These are phyloP conservation scores for Nymphalis urticae DNA, from an alignment of 2,888 invertebrate species.

Conservation along the genomic window DNA sequence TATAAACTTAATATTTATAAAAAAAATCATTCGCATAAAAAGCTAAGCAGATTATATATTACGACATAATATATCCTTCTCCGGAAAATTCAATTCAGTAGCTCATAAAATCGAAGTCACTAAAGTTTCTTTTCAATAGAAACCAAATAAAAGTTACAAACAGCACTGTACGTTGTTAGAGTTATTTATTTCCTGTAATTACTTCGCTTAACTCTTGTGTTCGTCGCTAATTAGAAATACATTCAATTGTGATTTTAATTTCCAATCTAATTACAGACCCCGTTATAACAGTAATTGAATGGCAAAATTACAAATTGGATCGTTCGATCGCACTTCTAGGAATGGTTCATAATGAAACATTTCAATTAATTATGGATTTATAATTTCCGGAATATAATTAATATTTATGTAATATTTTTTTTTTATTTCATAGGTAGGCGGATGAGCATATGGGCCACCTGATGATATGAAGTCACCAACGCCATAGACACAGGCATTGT, in stretches of 20 bases:
- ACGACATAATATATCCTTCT: no score
- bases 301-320: slow-evolving; percentile 5
- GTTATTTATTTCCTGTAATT: slow-evolving; percentile 21
- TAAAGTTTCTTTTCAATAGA: not conserved
- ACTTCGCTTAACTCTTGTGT: slow-evolving; percentile 20
- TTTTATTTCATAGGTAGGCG: no score
- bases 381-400: not conserved
- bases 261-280: slow-evolving; percentile 1
- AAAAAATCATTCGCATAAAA: no score
- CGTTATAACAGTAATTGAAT: slow-evolving; percentile 3
- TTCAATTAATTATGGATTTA: no score
- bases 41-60: no score
- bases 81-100: not conserved
- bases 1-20: no score
- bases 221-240: slow-evolving; percentile 25
- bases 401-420: not conserved
- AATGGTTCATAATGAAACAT: slow-evolving; percentile 3
- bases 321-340: not conserved
- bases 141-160: not conserved
- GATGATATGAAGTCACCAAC: no score
- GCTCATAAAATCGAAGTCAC: not conserved
- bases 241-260: slow-evolving; percentile 14
- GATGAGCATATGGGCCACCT: no score
- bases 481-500: no score
- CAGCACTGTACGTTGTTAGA: not conserved